phyloP scores from a whole-genome alignment of 2,888 invertebrate genomes.

The Pachliopta kotzebuea region DNA sequence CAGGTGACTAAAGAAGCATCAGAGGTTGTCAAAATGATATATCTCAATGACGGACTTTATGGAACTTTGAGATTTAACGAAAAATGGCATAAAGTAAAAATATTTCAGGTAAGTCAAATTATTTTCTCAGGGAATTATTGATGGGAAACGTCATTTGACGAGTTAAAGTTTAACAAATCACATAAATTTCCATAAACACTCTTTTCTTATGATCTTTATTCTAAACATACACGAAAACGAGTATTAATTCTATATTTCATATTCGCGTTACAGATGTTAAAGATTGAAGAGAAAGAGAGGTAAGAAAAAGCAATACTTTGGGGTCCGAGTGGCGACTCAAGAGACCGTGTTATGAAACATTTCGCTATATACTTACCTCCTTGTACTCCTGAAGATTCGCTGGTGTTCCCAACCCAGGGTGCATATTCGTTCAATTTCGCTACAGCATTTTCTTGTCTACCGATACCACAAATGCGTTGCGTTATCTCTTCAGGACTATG shows the following conservation, averaged over 20 bases:
- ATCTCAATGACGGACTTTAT: conserved; percentile 45
- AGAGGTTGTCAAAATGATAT: conserved; percentile 44
- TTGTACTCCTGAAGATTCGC: conserved; percentile 43
- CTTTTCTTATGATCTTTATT: too few relatives aligned
- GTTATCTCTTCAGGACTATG: conserved; percentile 43
- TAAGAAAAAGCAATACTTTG: conserved; percentile 42
- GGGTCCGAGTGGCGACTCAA: conserved; percentile 47
- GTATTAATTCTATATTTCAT: background rate
- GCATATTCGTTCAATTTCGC: conserved; percentile 41
- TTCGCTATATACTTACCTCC: conserved; percentile 36
- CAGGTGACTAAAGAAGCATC: conserved; percentile 43
- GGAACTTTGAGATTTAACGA: conserved; percentile 43
- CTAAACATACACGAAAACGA: too few relatives aligned
- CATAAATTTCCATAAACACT: too few relatives aligned
- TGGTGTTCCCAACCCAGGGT: conserved; percentile 41
- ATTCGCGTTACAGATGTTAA: conserved; percentile 29
- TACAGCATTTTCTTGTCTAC: conserved; percentile 41
- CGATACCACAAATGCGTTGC: conserved; percentile 38
- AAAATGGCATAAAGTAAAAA: conserved; percentile 43
- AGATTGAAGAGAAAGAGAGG: conserved; percentile 29
- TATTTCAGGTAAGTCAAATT: conserved; percentile 40
- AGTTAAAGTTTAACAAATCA: too few relatives aligned
- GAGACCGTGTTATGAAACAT: conserved; percentile 42
- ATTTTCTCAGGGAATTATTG: background rate
- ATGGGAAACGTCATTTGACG: background rate